phyloP scores from a whole-genome alignment of 2,888 invertebrate genomes.

The Nymphalis polychloros region DNA sequence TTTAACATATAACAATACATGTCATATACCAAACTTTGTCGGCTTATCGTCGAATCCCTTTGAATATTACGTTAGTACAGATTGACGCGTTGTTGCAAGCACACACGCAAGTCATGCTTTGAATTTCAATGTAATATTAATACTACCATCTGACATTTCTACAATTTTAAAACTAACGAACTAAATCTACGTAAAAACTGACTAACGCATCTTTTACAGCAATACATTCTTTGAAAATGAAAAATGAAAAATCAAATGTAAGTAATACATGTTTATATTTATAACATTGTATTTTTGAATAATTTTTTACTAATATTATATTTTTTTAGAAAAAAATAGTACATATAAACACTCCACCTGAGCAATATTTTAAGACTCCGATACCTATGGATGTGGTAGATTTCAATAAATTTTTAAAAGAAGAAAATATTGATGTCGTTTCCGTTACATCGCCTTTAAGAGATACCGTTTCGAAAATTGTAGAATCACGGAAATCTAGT shows the following conservation, averaged over 20 bases:
- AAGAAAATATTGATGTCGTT: conserved; percentile 54
- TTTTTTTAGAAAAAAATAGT: conserved; percentile 41
- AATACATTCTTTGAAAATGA: neutral
- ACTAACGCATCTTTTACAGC: neutral
- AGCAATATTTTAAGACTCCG: conserved; percentile 61
- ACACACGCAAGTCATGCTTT: no score
- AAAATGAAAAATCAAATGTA: neutral
- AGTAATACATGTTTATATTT: neutral
- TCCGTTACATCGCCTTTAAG: conserved; percentile 53
- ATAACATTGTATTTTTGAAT: neutral
- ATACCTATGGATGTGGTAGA: conserved; percentile 59
- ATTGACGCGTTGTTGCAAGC: no score
- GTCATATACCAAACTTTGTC: no score
- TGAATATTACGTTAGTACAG: no score
- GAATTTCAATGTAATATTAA: no score
- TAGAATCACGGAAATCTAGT: conserved; percentile 29
- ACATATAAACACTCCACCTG: conserved; percentile 46
- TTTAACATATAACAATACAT: no score
- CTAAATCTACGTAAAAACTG: neutral
- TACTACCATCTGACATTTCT: no score
- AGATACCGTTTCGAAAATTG: conserved; percentile 24
- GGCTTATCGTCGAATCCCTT: no score
- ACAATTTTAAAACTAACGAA: no score
- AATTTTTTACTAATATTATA: neutral
- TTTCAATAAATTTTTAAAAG: conserved; percentile 60